Conservation (phyloP, 2,113 vertebrate genomes). For the Merops nubicus region DNA sequence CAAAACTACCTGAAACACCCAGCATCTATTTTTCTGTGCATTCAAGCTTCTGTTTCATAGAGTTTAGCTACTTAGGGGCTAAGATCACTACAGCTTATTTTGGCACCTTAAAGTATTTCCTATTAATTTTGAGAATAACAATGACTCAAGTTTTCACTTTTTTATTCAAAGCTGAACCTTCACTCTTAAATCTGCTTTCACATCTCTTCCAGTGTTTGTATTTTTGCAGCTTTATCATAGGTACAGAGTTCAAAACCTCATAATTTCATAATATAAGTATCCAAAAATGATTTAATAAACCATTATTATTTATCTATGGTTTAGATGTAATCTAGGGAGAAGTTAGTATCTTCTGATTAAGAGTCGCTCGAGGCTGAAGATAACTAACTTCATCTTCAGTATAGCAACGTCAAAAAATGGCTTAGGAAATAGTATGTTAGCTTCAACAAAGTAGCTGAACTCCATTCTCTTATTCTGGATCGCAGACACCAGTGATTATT, state of each 20-base stretch:
- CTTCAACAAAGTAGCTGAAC: background rate
- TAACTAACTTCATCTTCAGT: background rate
- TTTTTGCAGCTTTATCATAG: background rate
- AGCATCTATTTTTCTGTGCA: background rate
- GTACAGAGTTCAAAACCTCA: background rate
- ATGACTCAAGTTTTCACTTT: background rate
- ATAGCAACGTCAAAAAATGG: background rate
- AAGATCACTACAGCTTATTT: background rate
- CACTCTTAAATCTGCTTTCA: background rate
- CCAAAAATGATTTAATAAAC: background rate
- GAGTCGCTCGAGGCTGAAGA: background rate
- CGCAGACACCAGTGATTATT: background rate
- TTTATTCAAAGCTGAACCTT: background rate
- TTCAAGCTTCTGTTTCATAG: background rate
- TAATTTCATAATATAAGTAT: background rate
- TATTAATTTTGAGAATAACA: background rate
- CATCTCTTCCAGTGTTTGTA: background rate
- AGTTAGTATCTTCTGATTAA: background rate
- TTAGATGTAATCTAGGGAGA: background rate
- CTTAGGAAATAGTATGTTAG: background rate
- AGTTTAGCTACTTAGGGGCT: background rate
- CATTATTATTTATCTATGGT: background rate
- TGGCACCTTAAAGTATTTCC: background rate
- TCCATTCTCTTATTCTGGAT: background rate
- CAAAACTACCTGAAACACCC: background rate